Base-by-base conservation (phyloP, 2,113 vertebrate genomes). In the Python bivittatus region DNA sequence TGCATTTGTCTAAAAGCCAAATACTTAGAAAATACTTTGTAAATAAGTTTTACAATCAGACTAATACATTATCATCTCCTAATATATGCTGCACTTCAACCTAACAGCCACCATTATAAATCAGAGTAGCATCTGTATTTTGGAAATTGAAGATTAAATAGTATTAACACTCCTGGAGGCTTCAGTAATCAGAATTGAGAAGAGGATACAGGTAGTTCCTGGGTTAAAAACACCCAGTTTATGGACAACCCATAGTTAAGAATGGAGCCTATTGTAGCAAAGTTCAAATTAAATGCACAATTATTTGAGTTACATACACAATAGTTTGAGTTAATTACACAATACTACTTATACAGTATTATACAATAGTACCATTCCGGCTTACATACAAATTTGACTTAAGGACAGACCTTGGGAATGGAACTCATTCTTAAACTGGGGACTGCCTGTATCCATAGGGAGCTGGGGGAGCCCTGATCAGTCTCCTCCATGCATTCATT, bases 21-120 rank as follows among this genome's bases (percentile, higher is more conserved):
- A 88, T 91, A 85, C n/a, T 86, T 90, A 1, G 42, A 48, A 93
- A 90, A 83, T 92, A 96, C 91, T 27, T 92, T 93, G 83, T 93
- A 84, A 92, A 92, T 0, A 72, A 53, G 11, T 33, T 93, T 33
- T 64, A 56, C 42, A 93, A 52, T 93, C n/a, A 93, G 27, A 84
- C 33, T 27, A 88, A 93, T 23, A 56, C 57, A 13, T 22, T 89
- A 90, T 92, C 90, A 61, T 0, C 1, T 89, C 11, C 25, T 84
- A 86, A 33, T 56, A 88, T 93, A 86, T 90, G 17, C 42, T 88
- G 56, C 56, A 84, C 57, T 84, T 86, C 88, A 88, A 38, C 85
- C 91, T 93, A 94, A 88, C 33, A 91, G 6, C 15, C 6, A 57
- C 2, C 93, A 84, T 11, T 88, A 87, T 83, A 54, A 90, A 33